Evolutionary conservation across 2,113 vertebrate genomes (phyloP).

Genomic region (Gracilinanus agilis): DNA sequence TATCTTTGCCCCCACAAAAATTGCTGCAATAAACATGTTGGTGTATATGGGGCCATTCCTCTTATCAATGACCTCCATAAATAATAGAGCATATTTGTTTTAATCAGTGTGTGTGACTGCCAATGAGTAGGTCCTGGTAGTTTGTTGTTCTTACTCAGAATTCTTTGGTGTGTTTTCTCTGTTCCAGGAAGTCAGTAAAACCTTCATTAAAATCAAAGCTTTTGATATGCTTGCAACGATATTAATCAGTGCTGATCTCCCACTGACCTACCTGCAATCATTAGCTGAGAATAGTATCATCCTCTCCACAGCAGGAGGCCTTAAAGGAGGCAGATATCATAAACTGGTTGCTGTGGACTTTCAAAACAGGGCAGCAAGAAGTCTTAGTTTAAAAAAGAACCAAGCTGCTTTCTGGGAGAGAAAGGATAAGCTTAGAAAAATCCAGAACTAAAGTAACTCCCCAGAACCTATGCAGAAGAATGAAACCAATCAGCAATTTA

Average conservation of each 20-base stretch:
- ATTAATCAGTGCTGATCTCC: neutral
- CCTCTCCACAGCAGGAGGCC: neutral
- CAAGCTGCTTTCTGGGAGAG: neutral
- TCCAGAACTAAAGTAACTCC: neutral
- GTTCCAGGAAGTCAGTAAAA: neutral
- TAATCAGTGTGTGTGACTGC: no score
- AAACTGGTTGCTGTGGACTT: neutral
- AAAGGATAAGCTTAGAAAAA: neutral
- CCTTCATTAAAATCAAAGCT: neutral
- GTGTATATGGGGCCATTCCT: no score
- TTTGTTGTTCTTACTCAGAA: neutral
- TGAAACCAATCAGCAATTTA: neutral
- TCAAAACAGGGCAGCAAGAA: neutral
- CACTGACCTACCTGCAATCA: neutral
- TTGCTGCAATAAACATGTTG: no score
- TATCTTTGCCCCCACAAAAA: no score
- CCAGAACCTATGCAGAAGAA: neutral
- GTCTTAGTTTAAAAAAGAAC: constrained; percentile 24
- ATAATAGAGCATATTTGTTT: no score
- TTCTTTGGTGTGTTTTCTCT: neutral
- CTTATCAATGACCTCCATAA: no score
- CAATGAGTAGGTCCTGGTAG: no score
- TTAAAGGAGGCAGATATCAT: constrained; percentile 28
- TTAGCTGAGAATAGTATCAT: neutral
- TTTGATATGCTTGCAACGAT: constrained; percentile 2